Conservation (phyloP, 2,888 invertebrate species). For the Coelogynopora nodosa region DNA sequence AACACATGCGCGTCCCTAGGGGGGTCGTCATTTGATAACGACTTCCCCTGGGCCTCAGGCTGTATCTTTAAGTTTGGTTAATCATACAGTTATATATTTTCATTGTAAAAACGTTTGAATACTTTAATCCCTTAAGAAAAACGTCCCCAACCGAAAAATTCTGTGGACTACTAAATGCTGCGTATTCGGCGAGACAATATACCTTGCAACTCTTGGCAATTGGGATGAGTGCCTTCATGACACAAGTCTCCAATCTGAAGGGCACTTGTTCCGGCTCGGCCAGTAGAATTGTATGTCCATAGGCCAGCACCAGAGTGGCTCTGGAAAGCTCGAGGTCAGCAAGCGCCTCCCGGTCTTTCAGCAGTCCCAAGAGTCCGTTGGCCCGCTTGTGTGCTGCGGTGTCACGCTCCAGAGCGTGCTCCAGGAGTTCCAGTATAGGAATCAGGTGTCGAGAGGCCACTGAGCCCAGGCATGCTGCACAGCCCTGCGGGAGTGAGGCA, state of each 20-base stretch:
- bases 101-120: too few species aligned
- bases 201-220: conserved; percentile 45
- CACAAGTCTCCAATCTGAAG: conserved; percentile 65
- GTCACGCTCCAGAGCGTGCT: conserved; percentile 56
- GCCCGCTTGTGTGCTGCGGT: background rate
- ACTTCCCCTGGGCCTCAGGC: too few species aligned
- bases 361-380: conserved; percentile 26
- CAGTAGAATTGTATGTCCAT: conserved; percentile 75
- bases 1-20: too few species aligned
- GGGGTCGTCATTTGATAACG: too few species aligned
- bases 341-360: conserved; percentile 42
- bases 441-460: conserved; percentile 72
- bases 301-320: conserved; percentile 74
- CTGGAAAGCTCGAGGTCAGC: conserved; percentile 67
- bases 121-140: too few species aligned
- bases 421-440: conserved; percentile 73
- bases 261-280: conserved; percentile 72
- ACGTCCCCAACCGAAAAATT: too few species aligned
- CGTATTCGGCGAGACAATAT: too few species aligned
- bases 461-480: conserved; percentile 34
- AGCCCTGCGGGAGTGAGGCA: conserved; percentile 11
- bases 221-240: conserved; percentile 62
- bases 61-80: too few species aligned
- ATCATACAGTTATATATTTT: too few species aligned
- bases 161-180: too few species aligned